Conservation (phyloP, 2,113 vertebrate genomes). For the Sprattus sprattus region DNA sequence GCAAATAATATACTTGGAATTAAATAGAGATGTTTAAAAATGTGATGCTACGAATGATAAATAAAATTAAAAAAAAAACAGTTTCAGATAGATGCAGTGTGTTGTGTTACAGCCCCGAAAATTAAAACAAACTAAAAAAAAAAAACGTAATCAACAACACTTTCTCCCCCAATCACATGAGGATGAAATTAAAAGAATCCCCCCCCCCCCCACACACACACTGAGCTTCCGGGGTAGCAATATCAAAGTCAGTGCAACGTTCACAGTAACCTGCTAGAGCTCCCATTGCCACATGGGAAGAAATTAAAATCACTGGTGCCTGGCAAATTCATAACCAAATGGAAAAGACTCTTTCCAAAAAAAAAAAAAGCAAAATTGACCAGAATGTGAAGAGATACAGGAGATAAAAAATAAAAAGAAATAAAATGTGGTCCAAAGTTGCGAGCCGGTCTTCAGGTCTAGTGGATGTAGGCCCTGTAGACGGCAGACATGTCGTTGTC, state of each 20-base stretch:
- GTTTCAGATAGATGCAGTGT: conserved; percentile 30
- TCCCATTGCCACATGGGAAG: conserved; percentile 42
- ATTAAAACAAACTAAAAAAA: background rate
- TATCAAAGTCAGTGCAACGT: conserved; percentile 64
- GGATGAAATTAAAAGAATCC: conserved; percentile 24
- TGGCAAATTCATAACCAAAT: conserved; percentile 54
- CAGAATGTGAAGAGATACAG: conserved; percentile 59
- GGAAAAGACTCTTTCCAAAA: conserved; percentile 52
- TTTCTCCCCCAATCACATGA: background rate
- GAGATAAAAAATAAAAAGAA: conserved; percentile 42
- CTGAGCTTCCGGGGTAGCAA: conserved; percentile 32
- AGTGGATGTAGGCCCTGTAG: conserved; percentile 98
- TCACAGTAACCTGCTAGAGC: conserved; percentile 59
- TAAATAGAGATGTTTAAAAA: conserved; percentile 49
- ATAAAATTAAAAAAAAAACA: conserved; percentile 32
- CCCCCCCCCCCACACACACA: no score
- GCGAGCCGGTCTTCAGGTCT: conserved; percentile 60
- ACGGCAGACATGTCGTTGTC: conserved; percentile 99
- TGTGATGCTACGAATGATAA: conserved; percentile 44
- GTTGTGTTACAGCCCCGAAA: conserved; percentile 9
- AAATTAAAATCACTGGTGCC: conserved; percentile 53
- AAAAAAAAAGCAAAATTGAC: conserved; percentile 68
- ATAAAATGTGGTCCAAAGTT: conserved; percentile 62
- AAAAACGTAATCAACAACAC: conserved; percentile 25
- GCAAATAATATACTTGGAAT: conserved; percentile 51